Conservation (phyloP, 2,888 invertebrate species). For the Acanthococcus lagerstroemiae region DNA sequence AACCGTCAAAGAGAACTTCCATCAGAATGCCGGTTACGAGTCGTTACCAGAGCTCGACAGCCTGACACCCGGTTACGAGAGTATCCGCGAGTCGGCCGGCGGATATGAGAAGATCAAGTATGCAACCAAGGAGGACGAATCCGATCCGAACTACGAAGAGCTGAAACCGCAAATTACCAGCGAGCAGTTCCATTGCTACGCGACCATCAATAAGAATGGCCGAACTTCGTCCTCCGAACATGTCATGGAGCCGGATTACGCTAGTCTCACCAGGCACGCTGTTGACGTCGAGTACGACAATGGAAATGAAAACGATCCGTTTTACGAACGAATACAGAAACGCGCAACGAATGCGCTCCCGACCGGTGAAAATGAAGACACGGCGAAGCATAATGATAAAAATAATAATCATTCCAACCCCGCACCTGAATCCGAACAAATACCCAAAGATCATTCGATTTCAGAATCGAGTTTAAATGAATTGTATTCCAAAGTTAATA, state of each 20-base stretch:
- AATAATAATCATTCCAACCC: conserved; percentile 23
- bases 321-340: conserved; percentile 17
- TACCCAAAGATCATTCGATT: conserved; percentile 4
- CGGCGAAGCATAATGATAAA: conserved; percentile 2
- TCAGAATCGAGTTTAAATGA: conserved; percentile 25
- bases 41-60: conserved; percentile 25
- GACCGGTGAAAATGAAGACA: neutral
- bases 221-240: conserved; percentile 36
- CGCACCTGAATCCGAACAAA: neutral
- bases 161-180: conserved; percentile 43
- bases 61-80: conserved; percentile 25
- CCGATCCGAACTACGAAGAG: conserved; percentile 73
- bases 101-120: conserved; percentile 24
- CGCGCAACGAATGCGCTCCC: neutral
- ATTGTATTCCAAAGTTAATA: conserved; percentile 33
- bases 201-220: conserved; percentile 45
- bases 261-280: conserved; percentile 35
- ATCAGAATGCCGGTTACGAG: conserved; percentile 10
- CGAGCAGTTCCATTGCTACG: conserved; percentile 41
- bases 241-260: conserved; percentile 37
- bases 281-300: conserved; percentile 23
- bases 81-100: conserved; percentile 17
- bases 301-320: conserved; percentile 8
- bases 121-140: conserved; percentile 23
- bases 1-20: conserved; percentile 12